Percentiles rank a stretch among this genome's conserved stretches.
These are phyloP conservation scores for Cosmopolites sordidus DNA, from an alignment of 2,888 invertebrate species.

Conservation along the genomic window DNA sequence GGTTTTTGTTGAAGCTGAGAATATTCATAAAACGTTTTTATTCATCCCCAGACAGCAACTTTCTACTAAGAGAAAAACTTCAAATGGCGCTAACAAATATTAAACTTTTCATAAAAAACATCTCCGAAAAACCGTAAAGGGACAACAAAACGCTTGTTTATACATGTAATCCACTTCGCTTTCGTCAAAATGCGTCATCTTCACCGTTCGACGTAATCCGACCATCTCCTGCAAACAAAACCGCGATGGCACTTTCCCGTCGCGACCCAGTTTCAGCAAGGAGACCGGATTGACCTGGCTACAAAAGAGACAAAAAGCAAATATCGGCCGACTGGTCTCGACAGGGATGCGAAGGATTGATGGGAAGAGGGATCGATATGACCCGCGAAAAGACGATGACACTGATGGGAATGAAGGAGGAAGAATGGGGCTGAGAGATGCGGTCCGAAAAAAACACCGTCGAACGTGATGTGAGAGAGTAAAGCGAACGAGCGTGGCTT, in stretches of 20 bases:
- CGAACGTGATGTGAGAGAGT: too few species aligned
- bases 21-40: too few species aligned
- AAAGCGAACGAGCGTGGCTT: too few species aligned
- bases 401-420: conserved; percentile 2
- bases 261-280: conserved; percentile 8
- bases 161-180: neutral
- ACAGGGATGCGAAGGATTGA: conserved; percentile 11
- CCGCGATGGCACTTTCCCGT: conserved; percentile 12
- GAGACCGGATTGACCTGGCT: conserved; percentile 7
- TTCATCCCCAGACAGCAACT: too few species aligned
- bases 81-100: too few species aligned
- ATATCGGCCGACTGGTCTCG: conserved; percentile 12
- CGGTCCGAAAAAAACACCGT: too few species aligned
- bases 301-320: conserved; percentile 17
- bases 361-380: conserved; percentile 11
- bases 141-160: too few species aligned
- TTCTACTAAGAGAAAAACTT: too few species aligned
- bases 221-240: conserved; percentile 13
- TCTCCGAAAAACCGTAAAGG: too few species aligned
- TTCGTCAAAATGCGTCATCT: conserved; percentile 5
- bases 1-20: too few species aligned
- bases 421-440: too few species aligned
- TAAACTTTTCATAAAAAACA: too few species aligned
- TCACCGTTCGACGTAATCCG: conserved; percentile 9
- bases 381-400: conserved; percentile 10